These are phyloP conservation scores for Hipposideros larvatus DNA, from an alignment of 2,797 vertebrate genomes.

Conservation along the genomic window DNA sequence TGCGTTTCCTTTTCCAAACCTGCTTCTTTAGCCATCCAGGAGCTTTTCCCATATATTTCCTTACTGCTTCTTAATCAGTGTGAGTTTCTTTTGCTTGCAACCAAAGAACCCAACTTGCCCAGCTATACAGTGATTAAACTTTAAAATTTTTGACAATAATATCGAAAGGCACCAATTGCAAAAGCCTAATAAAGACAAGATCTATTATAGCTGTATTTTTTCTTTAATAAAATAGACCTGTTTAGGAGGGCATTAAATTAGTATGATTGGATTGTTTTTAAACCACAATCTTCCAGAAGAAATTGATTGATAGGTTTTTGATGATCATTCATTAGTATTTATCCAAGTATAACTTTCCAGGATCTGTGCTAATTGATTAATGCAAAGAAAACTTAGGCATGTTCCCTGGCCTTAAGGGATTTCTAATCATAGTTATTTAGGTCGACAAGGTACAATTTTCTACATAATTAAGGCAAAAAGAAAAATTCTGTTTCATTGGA, in stretches of 20 bases:
- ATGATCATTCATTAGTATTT: slow-evolving; percentile 77
- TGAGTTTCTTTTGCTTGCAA: slow-evolving; percentile 50
- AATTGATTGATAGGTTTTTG: slow-evolving; percentile 70
- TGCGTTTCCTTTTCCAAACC: not conserved
- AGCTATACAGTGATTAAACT: slow-evolving; percentile 28
- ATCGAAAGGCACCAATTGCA: slow-evolving; percentile 68
- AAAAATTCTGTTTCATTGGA: not conserved
- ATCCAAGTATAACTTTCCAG: slow-evolving; percentile 56
- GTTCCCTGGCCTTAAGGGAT: not conserved
- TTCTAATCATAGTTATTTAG: not conserved
- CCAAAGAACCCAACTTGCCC: slow-evolving; percentile 20
- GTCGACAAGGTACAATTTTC: not conserved
- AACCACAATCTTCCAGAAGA: slow-evolving; percentile 69
- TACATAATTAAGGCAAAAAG: not conserved
- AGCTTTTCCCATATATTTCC: not conserved
- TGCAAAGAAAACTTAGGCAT: slow-evolving; percentile 29
- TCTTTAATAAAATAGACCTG: slow-evolving; percentile 44
- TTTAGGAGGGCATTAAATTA: slow-evolving; percentile 69
- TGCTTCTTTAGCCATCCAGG: not conserved
- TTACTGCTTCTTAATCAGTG: slow-evolving; percentile 2
- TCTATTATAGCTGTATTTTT: slow-evolving; percentile 54
- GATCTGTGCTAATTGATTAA: slow-evolving; percentile 36
- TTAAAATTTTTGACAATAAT: slow-evolving; percentile 58
- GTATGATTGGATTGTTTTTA: slow-evolving; percentile 72
- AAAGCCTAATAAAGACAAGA: slow-evolving; percentile 70